phyloP scores from a whole-genome alignment of 2,888 invertebrate species.

The Drosophila atripex region DNA sequence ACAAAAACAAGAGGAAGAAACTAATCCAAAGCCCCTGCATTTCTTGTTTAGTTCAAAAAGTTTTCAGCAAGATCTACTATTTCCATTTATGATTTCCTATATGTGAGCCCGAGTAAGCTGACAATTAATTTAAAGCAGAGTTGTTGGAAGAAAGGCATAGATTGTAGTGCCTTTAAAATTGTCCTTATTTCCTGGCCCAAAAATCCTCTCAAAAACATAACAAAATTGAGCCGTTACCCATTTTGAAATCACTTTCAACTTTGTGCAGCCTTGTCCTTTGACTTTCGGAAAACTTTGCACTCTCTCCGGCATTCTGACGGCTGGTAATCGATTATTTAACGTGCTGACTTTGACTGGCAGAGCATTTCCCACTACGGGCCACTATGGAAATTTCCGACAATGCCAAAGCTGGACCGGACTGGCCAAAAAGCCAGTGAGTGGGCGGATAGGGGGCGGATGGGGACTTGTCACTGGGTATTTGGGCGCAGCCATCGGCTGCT shows the following conservation, averaged over 20 bases:
- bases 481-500: constrained; percentile 10
- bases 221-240: constrained; percentile 11
- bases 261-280: constrained; percentile 24
- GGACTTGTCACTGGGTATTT: constrained; percentile 28
- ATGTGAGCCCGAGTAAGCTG: background rate
- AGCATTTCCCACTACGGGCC: constrained; percentile 15
- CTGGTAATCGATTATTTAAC: constrained; percentile 44
- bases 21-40: constrained; percentile 38
- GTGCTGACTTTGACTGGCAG: constrained; percentile 43
- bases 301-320: constrained; percentile 31
- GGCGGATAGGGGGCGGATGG: background rate
- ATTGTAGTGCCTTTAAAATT: background rate
- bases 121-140: background rate
- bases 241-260: constrained; percentile 26
- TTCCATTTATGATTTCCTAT: background rate
- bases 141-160: background rate
- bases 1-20: background rate
- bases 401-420: constrained; percentile 21
- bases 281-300: constrained; percentile 25
- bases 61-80: background rate
- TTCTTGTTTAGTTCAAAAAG: background rate
- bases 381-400: constrained; percentile 34
- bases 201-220: constrained; percentile 1
- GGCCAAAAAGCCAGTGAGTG: constrained; percentile 1
- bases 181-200: background rate